Base-by-base conservation (phyloP, 2,797 vertebrate genomes). In the Crenichthys baileyi region DNA sequence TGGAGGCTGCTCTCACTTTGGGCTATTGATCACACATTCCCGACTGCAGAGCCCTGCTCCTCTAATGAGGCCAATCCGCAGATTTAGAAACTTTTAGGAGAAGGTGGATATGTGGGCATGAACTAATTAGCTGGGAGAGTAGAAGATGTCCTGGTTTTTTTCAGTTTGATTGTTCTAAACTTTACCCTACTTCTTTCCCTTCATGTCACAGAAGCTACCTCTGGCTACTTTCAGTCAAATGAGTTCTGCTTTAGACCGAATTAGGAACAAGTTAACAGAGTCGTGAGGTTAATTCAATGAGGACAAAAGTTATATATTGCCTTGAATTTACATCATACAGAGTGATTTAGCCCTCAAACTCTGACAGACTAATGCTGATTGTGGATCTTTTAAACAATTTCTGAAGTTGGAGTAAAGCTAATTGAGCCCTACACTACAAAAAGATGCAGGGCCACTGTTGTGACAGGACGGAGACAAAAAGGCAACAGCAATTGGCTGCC, bases 31-130 rank as follows among this genome's bases (percentile, higher is more conserved):
- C 90, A 85, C 85, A 81, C 87, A 78, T 83, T 83, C 77, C 80
- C 68, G 56, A 74, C 79, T 85, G 83, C 79, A 76, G 79, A 13
- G 81, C 89, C 85, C 78, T 18, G 53, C 85, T 89, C 86, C 80
- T 87, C 81, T 92, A 93, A 93, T 93, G 90, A 92, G 92, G 93
- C 89, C 92, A 91, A 88, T 87, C 87, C 26, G 55, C 90, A 83
- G 82, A 91, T 92, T 92, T 91, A 88, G 88, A 92, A 92, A 91
- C 83, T 90, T 92, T 93, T 88, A 90, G 91, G 89, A 83, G 87
- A 88, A 83, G 85, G 79, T 87, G 87, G 89, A 87, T 90, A 83
- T 85, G 87, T 89, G 89, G 88, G 89, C 80, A 82, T 73, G 85
- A 89, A 85, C 92, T 92, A 93, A 93, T 94, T 93, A 93, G 90